Evolutionary conservation across 2,888 invertebrate genomes (phyloP).

Genomic region (Lymantria dispar): DNA sequence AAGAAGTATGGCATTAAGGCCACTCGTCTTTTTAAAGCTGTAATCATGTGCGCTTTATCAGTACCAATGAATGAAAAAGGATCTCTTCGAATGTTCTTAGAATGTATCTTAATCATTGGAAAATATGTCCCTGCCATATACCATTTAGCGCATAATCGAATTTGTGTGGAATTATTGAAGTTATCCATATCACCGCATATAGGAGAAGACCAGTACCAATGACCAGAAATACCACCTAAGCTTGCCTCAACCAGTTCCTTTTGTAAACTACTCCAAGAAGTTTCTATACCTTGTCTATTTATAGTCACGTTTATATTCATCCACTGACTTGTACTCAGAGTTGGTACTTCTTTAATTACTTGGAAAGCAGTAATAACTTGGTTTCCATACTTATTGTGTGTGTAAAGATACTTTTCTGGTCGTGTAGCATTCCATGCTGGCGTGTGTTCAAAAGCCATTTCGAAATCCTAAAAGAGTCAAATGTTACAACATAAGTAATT

Average conservation of each 20-base stretch:
- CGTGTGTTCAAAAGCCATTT: constrained; percentile 68
- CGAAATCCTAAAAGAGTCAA: constrained; percentile 52
- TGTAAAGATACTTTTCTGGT: constrained; percentile 54
- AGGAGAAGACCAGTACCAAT: constrained; percentile 76
- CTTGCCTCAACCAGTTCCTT: constrained; percentile 74
- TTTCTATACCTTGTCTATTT: constrained; percentile 76
- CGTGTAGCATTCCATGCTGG: constrained; percentile 73
- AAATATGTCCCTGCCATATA: constrained; percentile 85
- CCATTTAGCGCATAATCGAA: constrained; percentile 85
- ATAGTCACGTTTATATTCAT: constrained; percentile 53
- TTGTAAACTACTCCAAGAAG: constrained; percentile 83
- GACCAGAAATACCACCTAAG: constrained; percentile 73
- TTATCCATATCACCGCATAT: constrained; percentile 80
- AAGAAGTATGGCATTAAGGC: constrained; percentile 83
- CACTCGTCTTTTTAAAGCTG: constrained; percentile 71
- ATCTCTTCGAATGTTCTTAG: constrained; percentile 60
- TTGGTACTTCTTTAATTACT: constrained; percentile 39
- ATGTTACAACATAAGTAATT: neutral
- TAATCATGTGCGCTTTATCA: constrained; percentile 59
- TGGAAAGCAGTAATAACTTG: constrained; percentile 55
- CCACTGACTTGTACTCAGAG: constrained; percentile 57
- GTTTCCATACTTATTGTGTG: constrained; percentile 83
- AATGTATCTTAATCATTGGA: constrained; percentile 82
- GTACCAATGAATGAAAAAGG: constrained; percentile 71
- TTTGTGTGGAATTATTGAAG: constrained; percentile 59